Evolutionary conservation across 1,140 invertebrate species (phyloP), one percentile per base, ranked within the genome.

Genomic region (Lycorma delicatula): DNA sequence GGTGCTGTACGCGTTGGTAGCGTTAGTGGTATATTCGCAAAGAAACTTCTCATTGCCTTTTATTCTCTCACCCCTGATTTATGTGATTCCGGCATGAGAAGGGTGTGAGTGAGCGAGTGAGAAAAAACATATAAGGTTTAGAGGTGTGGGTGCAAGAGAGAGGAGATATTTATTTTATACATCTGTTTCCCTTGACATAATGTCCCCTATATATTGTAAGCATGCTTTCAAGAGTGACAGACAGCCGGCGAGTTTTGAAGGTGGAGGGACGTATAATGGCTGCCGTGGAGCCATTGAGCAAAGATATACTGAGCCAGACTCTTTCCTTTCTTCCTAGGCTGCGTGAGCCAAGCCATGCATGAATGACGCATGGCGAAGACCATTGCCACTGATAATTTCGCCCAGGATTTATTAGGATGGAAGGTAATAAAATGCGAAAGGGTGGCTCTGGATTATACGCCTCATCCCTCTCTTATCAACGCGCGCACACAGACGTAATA

Each of bases 21-120:
- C n/a, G n/a, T n/a, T n/a, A n/a, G n/a, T n/a, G n/a, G n/a, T n/a
- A n/a, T n/a, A n/a, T n/a, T n/a, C n/a, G n/a, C n/a, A n/a, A n/a
- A n/a, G n/a, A 44, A 44, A 44, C 41, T 44, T 44, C 41, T 44
- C 41, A 44, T 44, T 44, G 41, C 41, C 41, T 44, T 44, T 44
- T 44, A 44, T 44, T 44, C 41, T 44, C 23, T 44, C 16, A 7
- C 16, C 41, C 16, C 41, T 44, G 41, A 44, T 44, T 44, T 44
- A 44, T 44, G 23, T 22, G 41, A 44, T 44, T 22, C 16, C 9
- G 41, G 23, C 7, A 20, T 41, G 38, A 20, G 3, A 20, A 41
- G 38, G 38, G 3, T n/a, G 12, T 3, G 38, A 12, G 12, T 5
- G n/a, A 3, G 41, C 23, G 13, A 44, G 41, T 44, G 16, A 44